Percentiles rank a stretch among this genome's conserved stretches.
These are phyloP conservation scores for Diadema setosum DNA, from an alignment of 35 echinoderm and acorn worm species.

Conservation along the genomic window DNA sequence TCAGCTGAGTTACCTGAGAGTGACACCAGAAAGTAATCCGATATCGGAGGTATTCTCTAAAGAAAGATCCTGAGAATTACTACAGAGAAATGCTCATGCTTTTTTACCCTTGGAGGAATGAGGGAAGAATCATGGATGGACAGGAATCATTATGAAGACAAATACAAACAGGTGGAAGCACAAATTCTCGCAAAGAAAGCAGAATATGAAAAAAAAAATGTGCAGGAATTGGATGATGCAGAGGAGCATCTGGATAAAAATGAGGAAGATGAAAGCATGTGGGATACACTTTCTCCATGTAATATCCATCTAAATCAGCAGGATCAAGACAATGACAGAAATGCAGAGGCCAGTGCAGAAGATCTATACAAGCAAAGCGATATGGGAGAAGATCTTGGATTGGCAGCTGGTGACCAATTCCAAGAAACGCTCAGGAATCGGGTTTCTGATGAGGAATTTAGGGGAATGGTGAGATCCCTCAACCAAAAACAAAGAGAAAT, in stretches of 20 bases:
- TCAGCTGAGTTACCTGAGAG: neutral
- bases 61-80: neutral
- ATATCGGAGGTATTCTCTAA: neutral
- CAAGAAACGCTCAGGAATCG: too few species aligned
- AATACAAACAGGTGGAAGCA: neutral
- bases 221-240: neutral
- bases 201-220: neutral
- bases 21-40: neutral
- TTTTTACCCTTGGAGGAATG: neutral
- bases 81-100: neutral
- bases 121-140: neutral
- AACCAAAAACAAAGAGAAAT: constrained; percentile 15
- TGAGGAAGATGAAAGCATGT: too few species aligned
- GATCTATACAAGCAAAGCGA: too few species aligned
- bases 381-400: too few species aligned
- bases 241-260: neutral
- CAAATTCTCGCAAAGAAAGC: neutral
- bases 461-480: neutral
- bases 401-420: neutral
- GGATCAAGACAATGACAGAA: neutral
- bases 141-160: neutral
- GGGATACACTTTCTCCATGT: too few species aligned
- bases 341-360: too few species aligned
- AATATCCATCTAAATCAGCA: neutral
- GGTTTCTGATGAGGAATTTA: too few species aligned